These are phyloP conservation scores for Mimas tiliae DNA, from an alignment of 2,888 invertebrate species.

Conservation along the genomic window DNA sequence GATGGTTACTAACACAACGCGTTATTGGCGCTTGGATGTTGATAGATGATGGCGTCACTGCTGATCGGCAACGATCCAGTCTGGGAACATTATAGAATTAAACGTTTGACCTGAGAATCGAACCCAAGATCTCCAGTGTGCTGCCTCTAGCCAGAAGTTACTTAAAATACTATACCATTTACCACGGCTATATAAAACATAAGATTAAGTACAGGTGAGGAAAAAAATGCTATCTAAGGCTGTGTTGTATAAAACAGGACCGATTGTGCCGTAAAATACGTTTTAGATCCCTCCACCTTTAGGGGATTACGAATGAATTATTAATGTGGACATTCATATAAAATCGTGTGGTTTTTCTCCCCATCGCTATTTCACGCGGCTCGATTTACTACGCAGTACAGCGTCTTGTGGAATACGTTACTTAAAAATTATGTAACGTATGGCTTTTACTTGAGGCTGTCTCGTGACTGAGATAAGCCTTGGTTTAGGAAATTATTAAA, in stretches of 20 bases:
- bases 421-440: too few species aligned
- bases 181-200: slow-evolving; percentile 12
- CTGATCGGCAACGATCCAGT: too few species aligned
- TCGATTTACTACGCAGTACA: neutral
- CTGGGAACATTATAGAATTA: too few species aligned
- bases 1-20: too few species aligned
- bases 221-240: slow-evolving; percentile 18
- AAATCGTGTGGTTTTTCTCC: slow-evolving; percentile 62
- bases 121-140: neutral
- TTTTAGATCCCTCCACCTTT: slow-evolving; percentile 64
- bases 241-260: slow-evolving; percentile 55
- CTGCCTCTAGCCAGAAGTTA: neutral
- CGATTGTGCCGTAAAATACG: slow-evolving; percentile 73
- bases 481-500: too few species aligned
- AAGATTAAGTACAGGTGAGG: slow-evolving; percentile 14
- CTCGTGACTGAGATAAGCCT: too few species aligned
- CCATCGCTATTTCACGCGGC: slow-evolving; percentile 25
- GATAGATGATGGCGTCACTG: too few species aligned
- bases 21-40: too few species aligned
- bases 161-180: neutral
- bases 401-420: neutral
- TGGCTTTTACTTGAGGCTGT: too few species aligned
- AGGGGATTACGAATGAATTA: slow-evolving; percentile 79
- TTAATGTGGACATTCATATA: slow-evolving; percentile 76
- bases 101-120: neutral